A percentile compares a stretch with the other conserved stretches of the same genome.
Conservation (phyloP, 2,113 vertebrate species). For the Cygnus buccinator region DNA sequence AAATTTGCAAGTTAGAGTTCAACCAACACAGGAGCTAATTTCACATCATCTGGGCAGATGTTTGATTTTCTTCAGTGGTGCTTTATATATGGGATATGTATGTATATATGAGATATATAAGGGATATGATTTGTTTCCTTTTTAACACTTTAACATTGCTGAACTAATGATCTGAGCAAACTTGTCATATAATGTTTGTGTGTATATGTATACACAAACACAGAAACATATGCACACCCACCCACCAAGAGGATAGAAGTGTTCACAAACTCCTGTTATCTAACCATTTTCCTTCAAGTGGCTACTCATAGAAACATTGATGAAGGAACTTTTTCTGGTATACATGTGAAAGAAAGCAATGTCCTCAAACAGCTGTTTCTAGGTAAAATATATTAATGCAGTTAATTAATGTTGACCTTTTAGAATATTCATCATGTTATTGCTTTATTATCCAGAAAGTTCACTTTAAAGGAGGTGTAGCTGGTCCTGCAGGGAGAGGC, state of each 20-base stretch:
- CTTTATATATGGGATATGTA: not conserved
- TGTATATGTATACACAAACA: not conserved
- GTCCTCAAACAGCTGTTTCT: constrained; percentile 45
- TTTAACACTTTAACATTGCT: not conserved
- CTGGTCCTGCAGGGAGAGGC: constrained; percentile 28
- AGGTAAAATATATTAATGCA: constrained; percentile 67
- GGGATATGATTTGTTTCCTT: not conserved
- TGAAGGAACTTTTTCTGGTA: not conserved
- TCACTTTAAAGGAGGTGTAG: constrained; percentile 47
- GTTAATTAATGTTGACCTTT: constrained; percentile 77
- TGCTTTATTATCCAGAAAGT: constrained; percentile 60
- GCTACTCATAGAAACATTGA: not conserved
- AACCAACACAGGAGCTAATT: not conserved
- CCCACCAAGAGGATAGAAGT: not conserved
- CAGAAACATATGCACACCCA: rapidly evolving
- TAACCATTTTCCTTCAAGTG: not conserved
- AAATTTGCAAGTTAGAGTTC: not conserved
- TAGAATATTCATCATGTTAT: constrained; percentile 70
- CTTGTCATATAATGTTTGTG: not conserved
- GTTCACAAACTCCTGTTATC: not conserved
- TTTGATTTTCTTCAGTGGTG: not conserved
- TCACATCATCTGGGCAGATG: not conserved
- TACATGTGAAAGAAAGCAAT: not conserved
- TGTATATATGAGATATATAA: no score
- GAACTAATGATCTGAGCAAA: not conserved